Conservation (phyloP, 2,113 vertebrate species). For the Polypterus senegalus region DNA sequence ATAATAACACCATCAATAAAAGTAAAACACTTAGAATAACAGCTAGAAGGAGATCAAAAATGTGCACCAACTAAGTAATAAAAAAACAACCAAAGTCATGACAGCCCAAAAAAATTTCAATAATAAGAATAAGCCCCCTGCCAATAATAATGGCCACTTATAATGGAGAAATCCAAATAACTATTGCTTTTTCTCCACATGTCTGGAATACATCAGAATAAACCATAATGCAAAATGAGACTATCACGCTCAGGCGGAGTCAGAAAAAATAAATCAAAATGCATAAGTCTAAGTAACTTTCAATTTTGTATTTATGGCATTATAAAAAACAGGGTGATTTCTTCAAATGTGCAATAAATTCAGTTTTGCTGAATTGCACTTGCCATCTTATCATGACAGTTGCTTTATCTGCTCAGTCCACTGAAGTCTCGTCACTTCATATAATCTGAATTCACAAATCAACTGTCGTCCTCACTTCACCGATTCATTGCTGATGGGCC, state of each 20-base stretch:
- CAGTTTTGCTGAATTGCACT: slow-evolving; percentile 68
- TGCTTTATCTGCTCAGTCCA: slow-evolving; percentile 66
- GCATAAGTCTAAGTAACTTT: slow-evolving; percentile 77
- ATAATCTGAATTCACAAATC: slow-evolving; percentile 92
- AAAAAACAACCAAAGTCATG: too few relatives aligned
- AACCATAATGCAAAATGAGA: slow-evolving; percentile 23
- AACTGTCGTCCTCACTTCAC: slow-evolving; percentile 63
- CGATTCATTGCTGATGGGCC: slow-evolving; percentile 67
- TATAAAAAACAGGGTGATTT: slow-evolving; percentile 89
- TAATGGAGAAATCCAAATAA: slow-evolving; percentile 34
- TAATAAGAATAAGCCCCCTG: too few relatives aligned
- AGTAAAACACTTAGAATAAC: too few relatives aligned
- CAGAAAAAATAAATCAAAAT: slow-evolving; percentile 74
- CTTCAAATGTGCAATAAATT: slow-evolving; percentile 86
- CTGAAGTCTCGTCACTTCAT: slow-evolving; percentile 74
- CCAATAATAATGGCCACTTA: too few relatives aligned
- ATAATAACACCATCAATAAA: too few relatives aligned
- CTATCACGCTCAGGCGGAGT: slow-evolving; percentile 70
- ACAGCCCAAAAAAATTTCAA: too few relatives aligned
- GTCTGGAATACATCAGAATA: slow-evolving; percentile 32
- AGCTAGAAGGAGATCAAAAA: too few relatives aligned
- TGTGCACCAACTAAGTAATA: too few relatives aligned
- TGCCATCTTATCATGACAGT: slow-evolving; percentile 67
- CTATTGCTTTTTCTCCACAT: too few relatives aligned
- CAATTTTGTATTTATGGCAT: slow-evolving; percentile 81